Evolutionary conservation across 1,140 invertebrate genomes (phyloP).

Genomic region (Leptopilina clavipes): DNA sequence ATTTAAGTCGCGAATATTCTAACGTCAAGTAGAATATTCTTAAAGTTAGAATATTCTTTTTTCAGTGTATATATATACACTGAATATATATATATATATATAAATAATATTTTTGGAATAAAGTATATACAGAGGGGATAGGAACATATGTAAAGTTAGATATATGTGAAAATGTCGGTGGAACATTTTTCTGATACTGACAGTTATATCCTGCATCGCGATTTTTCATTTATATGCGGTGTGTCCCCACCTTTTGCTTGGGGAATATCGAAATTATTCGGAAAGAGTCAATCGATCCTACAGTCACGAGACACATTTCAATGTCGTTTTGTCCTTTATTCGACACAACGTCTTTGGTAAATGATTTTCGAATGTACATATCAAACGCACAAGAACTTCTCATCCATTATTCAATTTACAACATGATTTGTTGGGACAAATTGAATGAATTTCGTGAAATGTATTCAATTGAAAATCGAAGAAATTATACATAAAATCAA

Average conservation of each 20-base stretch:
- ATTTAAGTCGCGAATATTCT: too few relatives aligned
- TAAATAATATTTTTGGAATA: too few relatives aligned
- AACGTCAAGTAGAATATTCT: too few relatives aligned
- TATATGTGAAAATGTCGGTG: neutral
- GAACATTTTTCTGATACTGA: slow-evolving; percentile 4
- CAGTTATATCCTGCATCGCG: slow-evolving; percentile 20
- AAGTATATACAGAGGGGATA: neutral
- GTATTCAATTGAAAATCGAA: neutral
- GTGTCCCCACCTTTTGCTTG: neutral
- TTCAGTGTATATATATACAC: too few relatives aligned
- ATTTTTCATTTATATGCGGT: slow-evolving; percentile 31
- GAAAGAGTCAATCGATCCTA: slow-evolving; percentile 4
- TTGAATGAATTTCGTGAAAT: neutral
- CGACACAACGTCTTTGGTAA: slow-evolving; percentile 13
- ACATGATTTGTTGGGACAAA: neutral
- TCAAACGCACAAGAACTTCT: neutral
- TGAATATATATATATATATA: too few relatives aligned
- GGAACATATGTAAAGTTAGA: neutral
- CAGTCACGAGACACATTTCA: neutral
- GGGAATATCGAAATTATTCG: slow-evolving; percentile 26
- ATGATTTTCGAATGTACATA: neutral
- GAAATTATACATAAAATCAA: too few relatives aligned
- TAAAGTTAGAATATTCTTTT: too few relatives aligned
- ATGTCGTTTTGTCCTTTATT: neutral
- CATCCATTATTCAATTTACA: neutral